These are phyloP conservation scores for Drosophila tripunctata DNA, from an alignment of 2,888 invertebrate species.

Conservation along the genomic window DNA sequence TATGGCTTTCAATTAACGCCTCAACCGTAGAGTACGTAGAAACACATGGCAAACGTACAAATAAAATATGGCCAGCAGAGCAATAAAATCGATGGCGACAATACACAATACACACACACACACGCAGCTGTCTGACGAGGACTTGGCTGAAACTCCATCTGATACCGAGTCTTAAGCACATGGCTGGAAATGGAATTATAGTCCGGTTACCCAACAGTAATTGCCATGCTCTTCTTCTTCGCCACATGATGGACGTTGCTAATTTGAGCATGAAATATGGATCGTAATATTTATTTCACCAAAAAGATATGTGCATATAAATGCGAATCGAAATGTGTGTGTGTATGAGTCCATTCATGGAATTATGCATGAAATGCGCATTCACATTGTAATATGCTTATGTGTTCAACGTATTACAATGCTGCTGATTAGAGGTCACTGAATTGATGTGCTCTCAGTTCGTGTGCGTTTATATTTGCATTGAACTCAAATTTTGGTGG, in stretches of 20 bases:
- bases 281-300: slow-evolving; percentile 54
- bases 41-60: slow-evolving; percentile 57
- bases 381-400: slow-evolving; percentile 50
- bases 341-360: slow-evolving; percentile 18
- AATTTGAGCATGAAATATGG: slow-evolving; percentile 71
- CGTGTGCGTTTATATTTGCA: slow-evolving; percentile 24
- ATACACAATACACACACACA: no score
- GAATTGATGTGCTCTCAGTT: not conserved
- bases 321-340: slow-evolving; percentile 23
- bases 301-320: slow-evolving; percentile 68
- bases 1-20: slow-evolving; percentile 79
- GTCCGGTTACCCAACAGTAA: not conserved
- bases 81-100: slow-evolving; percentile 71
- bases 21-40: slow-evolving; percentile 29
- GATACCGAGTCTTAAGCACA: slow-evolving; percentile 2
- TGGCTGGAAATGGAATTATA: slow-evolving; percentile 16
- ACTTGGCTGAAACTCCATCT: slow-evolving; percentile 22
- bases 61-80: slow-evolving; percentile 67
- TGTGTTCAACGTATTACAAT: slow-evolving; percentile 68
- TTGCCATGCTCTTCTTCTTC: not conserved
- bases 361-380: slow-evolving; percentile 30
- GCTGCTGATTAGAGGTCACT: slow-evolving; percentile 56
- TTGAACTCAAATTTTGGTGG: slow-evolving; percentile 15
- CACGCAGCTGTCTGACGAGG: slow-evolving; percentile 31
- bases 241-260: slow-evolving; percentile 34